phyloP scores from a whole-genome alignment of 2,113 vertebrate genomes.

The Castor canadensis region DNA sequence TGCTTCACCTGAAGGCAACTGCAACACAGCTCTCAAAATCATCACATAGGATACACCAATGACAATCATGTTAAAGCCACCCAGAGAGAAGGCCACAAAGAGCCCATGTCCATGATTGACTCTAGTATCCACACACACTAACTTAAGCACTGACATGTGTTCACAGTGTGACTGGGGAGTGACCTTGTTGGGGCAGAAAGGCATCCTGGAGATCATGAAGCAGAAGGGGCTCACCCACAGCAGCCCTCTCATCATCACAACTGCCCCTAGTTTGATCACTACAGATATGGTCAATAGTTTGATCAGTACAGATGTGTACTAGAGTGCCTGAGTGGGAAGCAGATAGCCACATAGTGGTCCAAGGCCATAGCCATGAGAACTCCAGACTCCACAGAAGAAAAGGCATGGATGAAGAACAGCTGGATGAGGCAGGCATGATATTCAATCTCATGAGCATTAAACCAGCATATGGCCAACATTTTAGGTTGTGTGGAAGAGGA shows the following conservation, averaged over 20 bases:
- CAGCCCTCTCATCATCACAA: constrained; percentile 58
- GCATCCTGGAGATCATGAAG: constrained; percentile 67
- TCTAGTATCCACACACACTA: constrained; percentile 69
- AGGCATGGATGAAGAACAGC: constrained; percentile 77
- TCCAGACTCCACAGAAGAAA: constrained; percentile 61
- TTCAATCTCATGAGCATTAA: constrained; percentile 32
- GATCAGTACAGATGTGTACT: constrained; percentile 27
- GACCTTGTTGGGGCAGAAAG: constrained; percentile 51
- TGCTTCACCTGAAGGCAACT: constrained; percentile 40
- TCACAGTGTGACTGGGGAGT: constrained; percentile 74
- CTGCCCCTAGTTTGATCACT: constrained; percentile 43
- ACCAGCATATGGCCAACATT: constrained; percentile 76
- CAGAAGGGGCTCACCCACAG: constrained; percentile 64
- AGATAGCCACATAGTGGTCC: constrained; percentile 72
- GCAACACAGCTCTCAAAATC: constrained; percentile 63
- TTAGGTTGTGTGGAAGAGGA: constrained; percentile 69
- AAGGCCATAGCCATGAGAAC: constrained; percentile 74
- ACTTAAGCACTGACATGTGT: constrained; percentile 76
- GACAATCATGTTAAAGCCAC: not conserved
- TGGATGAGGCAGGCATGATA: constrained; percentile 77
- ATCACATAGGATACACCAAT: not conserved
- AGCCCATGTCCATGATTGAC: constrained; percentile 24
- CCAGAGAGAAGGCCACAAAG: constrained; percentile 27
- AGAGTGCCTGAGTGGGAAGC: constrained; percentile 55
- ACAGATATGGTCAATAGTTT: constrained; percentile 33